phyloP scores from a whole-genome alignment of 2,113 vertebrate genomes.

The Lucifuga dentata region DNA sequence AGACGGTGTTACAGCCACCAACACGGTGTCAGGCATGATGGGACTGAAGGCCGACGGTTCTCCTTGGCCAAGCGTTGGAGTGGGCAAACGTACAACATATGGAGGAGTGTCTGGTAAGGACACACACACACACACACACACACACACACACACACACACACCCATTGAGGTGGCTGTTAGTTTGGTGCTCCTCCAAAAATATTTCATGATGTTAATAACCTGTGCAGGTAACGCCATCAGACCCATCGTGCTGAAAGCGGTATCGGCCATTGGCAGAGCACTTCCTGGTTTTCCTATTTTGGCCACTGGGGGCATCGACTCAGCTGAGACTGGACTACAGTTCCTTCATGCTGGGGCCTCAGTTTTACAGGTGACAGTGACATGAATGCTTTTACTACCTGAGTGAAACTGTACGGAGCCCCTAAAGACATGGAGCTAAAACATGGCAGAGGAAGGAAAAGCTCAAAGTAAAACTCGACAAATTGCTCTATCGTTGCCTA shows the following conservation, averaged over 20 bases:
- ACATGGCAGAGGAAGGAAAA: no score
- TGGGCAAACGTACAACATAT: slow-evolving; percentile 87
- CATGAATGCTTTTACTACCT: no score
- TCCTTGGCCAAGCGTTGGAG: slow-evolving; percentile 93
- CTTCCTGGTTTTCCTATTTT: slow-evolving; percentile 91
- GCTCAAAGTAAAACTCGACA: no score
- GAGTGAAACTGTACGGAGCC: no score
- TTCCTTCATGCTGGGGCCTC: slow-evolving; percentile 94
- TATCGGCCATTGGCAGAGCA: slow-evolving; percentile 88
- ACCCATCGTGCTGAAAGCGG: slow-evolving; percentile 90
- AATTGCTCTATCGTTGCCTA: no score
- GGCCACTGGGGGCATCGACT: slow-evolving; percentile 96
- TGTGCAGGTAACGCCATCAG: slow-evolving; percentile 90
- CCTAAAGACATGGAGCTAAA: no score
- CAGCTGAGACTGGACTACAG: slow-evolving; percentile 92
- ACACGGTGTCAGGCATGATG: slow-evolving; percentile 95
- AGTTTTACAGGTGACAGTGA: slow-evolving; percentile 88
- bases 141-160: slow-evolving; percentile 4
- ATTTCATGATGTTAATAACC: background rate
- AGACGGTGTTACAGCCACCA: slow-evolving; percentile 94
- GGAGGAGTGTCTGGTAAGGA: slow-evolving; percentile 92
- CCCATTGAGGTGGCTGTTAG: background rate
- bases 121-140: slow-evolving; percentile 3
- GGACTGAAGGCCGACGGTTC: slow-evolving; percentile 87
- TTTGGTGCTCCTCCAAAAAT: background rate